A percentile compares a stretch with the other conserved stretches of the same genome.
Conservation (phyloP, 2,113 vertebrate genomes). For the Paradoxurus hermaphroditus region DNA sequence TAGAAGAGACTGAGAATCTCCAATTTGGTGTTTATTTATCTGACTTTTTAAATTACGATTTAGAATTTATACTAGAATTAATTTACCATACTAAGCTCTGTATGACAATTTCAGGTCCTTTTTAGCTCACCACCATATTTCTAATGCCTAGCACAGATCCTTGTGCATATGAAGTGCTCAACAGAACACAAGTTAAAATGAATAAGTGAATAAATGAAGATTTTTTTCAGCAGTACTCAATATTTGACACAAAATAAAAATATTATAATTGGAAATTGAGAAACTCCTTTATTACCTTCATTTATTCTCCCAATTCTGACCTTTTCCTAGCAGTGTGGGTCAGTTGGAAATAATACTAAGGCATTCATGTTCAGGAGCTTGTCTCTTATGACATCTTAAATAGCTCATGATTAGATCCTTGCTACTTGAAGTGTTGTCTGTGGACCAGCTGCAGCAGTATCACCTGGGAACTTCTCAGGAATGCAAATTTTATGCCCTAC, state of each 20-base stretch:
- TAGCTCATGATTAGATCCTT: background rate
- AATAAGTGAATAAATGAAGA: background rate
- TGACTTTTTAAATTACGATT: background rate
- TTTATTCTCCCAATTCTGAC: background rate
- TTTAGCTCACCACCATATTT: background rate
- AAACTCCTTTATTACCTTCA: background rate
- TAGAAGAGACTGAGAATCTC: background rate
- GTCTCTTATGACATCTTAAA: background rate
- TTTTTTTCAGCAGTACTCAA: background rate
- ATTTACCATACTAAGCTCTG: background rate
- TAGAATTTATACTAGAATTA: background rate
- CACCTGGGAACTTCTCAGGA: background rate
- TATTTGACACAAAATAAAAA: background rate
- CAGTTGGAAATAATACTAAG: background rate
- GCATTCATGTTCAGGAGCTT: background rate
- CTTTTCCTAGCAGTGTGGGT: background rate
- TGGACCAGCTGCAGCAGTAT: background rate
- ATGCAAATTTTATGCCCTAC: background rate
- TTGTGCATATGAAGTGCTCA: background rate
- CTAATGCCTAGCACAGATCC: background rate
- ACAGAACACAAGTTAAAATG: background rate
- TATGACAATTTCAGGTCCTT: background rate
- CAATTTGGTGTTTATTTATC: background rate
- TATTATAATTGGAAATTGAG: background rate
- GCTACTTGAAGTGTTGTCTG: background rate